Evolutionary conservation across 2,113 vertebrate species (phyloP).

Genomic region (Ceyx cyanopectus): DNA sequence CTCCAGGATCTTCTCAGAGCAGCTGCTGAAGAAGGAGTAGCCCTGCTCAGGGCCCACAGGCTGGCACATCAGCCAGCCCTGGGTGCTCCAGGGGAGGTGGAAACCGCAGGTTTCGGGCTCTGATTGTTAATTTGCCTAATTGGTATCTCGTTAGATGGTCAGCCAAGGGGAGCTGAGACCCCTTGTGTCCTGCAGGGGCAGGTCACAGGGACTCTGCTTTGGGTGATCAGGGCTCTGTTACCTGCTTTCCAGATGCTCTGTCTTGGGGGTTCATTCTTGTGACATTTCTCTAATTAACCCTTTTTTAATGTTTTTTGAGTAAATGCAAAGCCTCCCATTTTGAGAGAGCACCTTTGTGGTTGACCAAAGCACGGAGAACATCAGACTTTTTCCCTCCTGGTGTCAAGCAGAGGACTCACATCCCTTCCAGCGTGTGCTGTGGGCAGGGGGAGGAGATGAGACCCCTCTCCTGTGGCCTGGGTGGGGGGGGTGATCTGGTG

Average conservation of each 20-base stretch:
- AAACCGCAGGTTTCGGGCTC: background rate
- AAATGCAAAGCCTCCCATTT: background rate
- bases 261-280: background rate
- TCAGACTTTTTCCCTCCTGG: fast-evolving
- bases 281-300: background rate
- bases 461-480: too few relatives aligned
- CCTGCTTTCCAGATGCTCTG: background rate
- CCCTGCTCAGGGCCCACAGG: fast-evolving
- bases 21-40: constrained; percentile 74
- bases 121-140: background rate
- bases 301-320: too few relatives aligned
- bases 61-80: fast-evolving
- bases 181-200: background rate
- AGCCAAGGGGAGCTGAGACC: background rate
- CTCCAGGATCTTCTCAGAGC: constrained; percentile 88
- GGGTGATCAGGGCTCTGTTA: fast-evolving
- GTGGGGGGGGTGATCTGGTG: background rate
- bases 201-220: fast-evolving
- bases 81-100: fast-evolving
- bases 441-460: too few relatives aligned
- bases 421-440: fast-evolving
- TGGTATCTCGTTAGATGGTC: background rate
- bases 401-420: background rate
- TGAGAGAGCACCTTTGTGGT: background rate
- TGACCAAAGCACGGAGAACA: fast-evolving